These are phyloP conservation scores for Eueremaeus valkanovi DNA, from an alignment of 2,888 invertebrate species.

Conservation along the genomic window DNA sequence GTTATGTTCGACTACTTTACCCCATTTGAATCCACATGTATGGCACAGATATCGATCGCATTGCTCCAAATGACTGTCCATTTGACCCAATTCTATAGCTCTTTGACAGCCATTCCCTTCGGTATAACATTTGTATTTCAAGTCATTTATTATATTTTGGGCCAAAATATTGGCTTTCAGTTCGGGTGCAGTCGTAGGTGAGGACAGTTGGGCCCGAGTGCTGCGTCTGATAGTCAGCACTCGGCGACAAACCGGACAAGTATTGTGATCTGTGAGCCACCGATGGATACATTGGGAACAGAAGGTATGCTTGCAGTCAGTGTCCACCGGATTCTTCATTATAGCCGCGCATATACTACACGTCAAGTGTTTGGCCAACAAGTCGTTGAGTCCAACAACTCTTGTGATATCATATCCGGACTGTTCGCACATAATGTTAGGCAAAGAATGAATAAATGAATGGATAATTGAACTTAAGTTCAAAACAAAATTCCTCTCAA, in stretches of 20 bases:
- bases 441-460: too few species aligned
- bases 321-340: neutral
- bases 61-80: neutral
- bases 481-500: too few species aligned
- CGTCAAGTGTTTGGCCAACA: neutral
- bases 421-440: too few species aligned
- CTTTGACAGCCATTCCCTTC: neutral
- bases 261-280: neutral
- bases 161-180: neutral
- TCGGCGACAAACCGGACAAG: neutral
- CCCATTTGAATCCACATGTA: neutral
- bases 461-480: too few species aligned
- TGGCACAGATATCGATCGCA: neutral
- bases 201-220: neutral
- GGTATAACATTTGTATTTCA: neutral
- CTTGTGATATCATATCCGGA: neutral
- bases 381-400: neutral
- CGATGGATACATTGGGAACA: neutral
- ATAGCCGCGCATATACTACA: neutral
- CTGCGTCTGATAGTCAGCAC: neutral
- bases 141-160: neutral
- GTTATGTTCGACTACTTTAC: neutral
- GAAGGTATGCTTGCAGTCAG: neutral
- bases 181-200: too few species aligned
- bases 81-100: neutral